Base-by-base conservation (phyloP, 2,113 vertebrate genomes). In the Todiramphus chloris region DNA sequence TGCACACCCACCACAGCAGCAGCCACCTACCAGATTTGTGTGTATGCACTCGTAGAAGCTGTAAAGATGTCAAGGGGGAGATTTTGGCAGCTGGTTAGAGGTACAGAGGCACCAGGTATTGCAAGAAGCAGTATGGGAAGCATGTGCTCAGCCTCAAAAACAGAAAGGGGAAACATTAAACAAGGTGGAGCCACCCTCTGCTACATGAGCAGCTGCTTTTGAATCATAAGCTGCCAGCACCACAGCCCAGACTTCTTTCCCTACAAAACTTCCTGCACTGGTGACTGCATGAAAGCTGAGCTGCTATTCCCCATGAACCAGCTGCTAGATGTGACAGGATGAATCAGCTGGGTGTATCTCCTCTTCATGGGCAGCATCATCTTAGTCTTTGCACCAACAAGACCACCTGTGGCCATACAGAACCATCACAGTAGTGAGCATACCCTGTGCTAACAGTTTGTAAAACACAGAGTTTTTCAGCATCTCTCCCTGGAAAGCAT, bases 371-470 rank as follows among this genome's bases (percentile, higher is more conserved):
- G 25, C 58, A 81, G 12, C 51, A 63, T 11, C 50, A 27, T 31
- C 27, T n/a, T 6, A 27, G 9, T 10, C 48, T 77, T 21, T 44
- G 43, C 46, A 56, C 28, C 13, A 13, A 0, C 53, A 37, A 68
- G 25, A 46, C n/a, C 25, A 41, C 14, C 2, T 8, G 66, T 3
- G 43, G 66, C 66, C 66, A 23, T 25, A 17, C 64, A 27, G 56
- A 63, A 28, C 27, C 23, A 53, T 3, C n/a, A 25, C 19, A 41
- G 50, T 0, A 66, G 86, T 4, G 8, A 58, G 35, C 0, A 6
- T 4, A 20, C n/a, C 13, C 24, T 41, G 16, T 7, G 51, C 30
- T 21, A 63, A 19, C 43, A 16, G 39, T 18, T 7, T 43, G n/a
- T 51, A n/a, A 60, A 60, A 58, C 41, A 51, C 44, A 41, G 33